Conservation (phyloP, 2,113 vertebrate species). For the Apus apus region DNA sequence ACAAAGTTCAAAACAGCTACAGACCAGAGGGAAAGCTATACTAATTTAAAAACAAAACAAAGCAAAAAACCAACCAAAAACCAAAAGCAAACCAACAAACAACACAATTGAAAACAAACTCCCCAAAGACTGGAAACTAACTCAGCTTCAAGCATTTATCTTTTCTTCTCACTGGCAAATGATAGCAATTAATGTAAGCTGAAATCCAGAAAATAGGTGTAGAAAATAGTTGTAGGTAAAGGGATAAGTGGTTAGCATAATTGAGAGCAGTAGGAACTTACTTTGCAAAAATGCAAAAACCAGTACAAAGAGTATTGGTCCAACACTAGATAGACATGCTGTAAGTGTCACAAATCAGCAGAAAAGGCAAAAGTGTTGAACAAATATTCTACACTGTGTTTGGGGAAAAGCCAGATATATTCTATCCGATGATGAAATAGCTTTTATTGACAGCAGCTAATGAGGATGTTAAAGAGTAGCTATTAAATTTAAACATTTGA, state of each 20-base stretch:
- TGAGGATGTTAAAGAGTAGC: not conserved
- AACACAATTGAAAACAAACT: not conserved
- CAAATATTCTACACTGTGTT: not conserved
- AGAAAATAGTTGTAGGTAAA: not conserved
- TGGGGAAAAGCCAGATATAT: not conserved
- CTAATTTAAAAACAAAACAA: not conserved
- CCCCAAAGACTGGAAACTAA: not conserved
- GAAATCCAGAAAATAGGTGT: not conserved
- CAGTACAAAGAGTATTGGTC: not conserved
- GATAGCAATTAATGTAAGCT: not conserved
- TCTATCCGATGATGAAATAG: not conserved
- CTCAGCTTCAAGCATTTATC: not conserved
- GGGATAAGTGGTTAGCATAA: not conserved
- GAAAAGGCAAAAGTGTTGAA: not conserved
- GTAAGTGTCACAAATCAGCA: not conserved
- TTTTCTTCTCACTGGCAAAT: not conserved
- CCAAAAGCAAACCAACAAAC: not conserved
- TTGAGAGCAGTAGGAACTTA: not conserved
- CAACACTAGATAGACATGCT: not conserved
- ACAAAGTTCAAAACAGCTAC: not conserved
- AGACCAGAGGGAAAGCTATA: not conserved
- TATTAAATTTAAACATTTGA: not conserved
- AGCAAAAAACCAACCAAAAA: not conserved
- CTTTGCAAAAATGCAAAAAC: not conserved
- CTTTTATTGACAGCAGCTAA: not conserved